These are phyloP conservation scores for Aramus guarauna DNA, from an alignment of 2,113 vertebrate genomes.

Conservation along the genomic window DNA sequence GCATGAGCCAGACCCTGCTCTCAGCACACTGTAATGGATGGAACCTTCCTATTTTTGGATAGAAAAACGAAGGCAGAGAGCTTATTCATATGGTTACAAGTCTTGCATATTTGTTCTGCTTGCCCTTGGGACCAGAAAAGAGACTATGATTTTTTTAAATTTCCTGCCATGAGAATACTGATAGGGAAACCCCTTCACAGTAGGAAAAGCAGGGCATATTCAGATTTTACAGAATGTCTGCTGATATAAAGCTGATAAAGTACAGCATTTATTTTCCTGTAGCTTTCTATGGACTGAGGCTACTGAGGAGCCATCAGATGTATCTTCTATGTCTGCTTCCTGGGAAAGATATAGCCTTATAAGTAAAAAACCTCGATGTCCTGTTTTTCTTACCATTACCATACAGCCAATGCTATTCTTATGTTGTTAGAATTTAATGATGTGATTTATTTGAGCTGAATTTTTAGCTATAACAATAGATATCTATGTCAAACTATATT, in stretches of 20 bases:
- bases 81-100: background rate
- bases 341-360: background rate
- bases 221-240: background rate
- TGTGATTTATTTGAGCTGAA: background rate
- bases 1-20: background rate
- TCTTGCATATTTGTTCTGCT: background rate
- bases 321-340: background rate
- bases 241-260: background rate
- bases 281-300: background rate
- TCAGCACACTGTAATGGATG: rapidly evolving
- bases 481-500: background rate
- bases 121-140: background rate
- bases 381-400: background rate
- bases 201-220: background rate
- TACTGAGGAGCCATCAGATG: background rate
- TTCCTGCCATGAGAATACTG: background rate
- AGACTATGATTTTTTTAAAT: background rate
- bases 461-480: background rate
- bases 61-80: background rate
- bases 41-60: background rate
- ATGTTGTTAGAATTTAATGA: background rate
- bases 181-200: background rate
- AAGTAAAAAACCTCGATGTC: background rate
- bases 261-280: background rate
- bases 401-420: background rate